Evolutionary conservation across 2,113 vertebrate species (phyloP).

Genomic region (Etheostoma spectabile): DNA sequence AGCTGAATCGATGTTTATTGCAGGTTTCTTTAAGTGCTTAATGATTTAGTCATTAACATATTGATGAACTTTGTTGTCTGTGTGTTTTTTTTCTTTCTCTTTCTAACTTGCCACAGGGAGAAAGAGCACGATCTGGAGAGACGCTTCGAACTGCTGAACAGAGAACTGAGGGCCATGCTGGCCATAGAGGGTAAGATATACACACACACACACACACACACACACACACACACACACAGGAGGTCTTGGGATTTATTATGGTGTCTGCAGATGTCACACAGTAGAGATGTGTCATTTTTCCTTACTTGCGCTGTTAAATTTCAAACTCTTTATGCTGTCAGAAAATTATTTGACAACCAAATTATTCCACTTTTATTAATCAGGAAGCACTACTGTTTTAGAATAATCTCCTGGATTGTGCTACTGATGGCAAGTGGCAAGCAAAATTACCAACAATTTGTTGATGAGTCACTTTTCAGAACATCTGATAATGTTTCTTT

Average conservation of each 20-base stretch:
- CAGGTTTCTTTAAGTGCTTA: slow-evolving; percentile 98
- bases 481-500: neutral
- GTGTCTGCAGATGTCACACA: slow-evolving; percentile 4
- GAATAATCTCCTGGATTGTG: neutral
- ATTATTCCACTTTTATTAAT: neutral
- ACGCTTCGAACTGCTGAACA: slow-evolving; percentile 97
- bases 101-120: slow-evolving; percentile 95
- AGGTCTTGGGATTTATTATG: neutral
- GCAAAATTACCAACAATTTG: neutral
- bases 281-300: neutral
- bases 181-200: slow-evolving; percentile 95
- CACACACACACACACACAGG: slow-evolving; percentile 20
- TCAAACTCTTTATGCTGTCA: neutral
- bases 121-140: slow-evolving; percentile 99
- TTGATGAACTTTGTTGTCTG: slow-evolving; percentile 94
- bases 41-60: slow-evolving; percentile 99
- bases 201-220: slow-evolving; percentile 28
- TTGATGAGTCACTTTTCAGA: neutral
- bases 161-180: slow-evolving; percentile 97
- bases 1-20: slow-evolving; percentile 95
- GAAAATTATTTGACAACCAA: neutral
- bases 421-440: neutral
- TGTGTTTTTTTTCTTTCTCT: slow-evolving; percentile 47
- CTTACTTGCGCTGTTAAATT: too few relatives aligned
- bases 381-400: neutral